Percentiles rank a stretch among this genome's conserved stretches.
Conservation (phyloP, 2,797 vertebrate genomes). For the Pogonophryne albipinna region DNA sequence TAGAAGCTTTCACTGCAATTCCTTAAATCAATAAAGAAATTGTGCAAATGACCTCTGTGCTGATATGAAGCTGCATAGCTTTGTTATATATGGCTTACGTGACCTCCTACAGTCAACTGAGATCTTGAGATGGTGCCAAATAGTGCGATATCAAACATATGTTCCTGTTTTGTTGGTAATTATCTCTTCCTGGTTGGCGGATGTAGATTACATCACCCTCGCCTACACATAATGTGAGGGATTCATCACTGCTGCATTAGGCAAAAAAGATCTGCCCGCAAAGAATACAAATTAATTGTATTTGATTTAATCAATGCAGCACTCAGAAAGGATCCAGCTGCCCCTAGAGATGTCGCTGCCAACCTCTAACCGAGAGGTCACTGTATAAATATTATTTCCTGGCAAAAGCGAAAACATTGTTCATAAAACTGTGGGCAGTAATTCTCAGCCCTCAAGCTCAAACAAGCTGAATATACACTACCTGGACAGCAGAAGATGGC, state of each 20-base stretch:
- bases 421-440: slow-evolving; percentile 41
- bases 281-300: neutral
- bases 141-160: slow-evolving; percentile 47
- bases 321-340: neutral
- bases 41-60: too few relatives aligned
- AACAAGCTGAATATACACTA: slow-evolving; percentile 44
- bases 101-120: slow-evolving; percentile 25
- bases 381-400: slow-evolving; percentile 45
- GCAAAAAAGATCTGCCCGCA: neutral
- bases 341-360: neutral
- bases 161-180: slow-evolving; percentile 50
- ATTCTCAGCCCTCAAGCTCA: slow-evolving; percentile 33
- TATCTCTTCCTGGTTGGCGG: slow-evolving; percentile 45
- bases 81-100: too few relatives aligned
- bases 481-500: slow-evolving; percentile 41
- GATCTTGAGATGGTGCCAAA: slow-evolving; percentile 24
- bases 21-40: too few relatives aligned
- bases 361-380: slow-evolving; percentile 3
- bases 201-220: neutral
- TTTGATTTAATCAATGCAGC: slow-evolving; percentile 3
- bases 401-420: slow-evolving; percentile 21
- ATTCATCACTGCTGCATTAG: neutral
- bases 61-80: too few relatives aligned
- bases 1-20: too few relatives aligned
- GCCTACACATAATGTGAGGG: neutral